Evolutionary conservation across 1,140 invertebrate species (phyloP).

Genomic region (Nilaparvata lugens): DNA sequence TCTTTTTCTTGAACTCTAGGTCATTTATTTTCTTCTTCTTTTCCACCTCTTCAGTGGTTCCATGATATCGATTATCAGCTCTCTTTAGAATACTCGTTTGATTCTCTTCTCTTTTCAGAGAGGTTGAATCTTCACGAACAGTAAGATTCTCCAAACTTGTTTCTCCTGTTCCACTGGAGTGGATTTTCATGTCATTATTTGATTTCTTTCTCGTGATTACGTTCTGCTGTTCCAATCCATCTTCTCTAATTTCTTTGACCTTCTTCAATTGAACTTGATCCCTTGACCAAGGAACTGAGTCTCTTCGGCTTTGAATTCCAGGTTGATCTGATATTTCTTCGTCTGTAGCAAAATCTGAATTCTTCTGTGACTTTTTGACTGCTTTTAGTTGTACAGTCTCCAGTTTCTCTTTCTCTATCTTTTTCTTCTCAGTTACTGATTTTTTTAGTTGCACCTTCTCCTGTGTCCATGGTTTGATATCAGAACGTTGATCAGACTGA

Average conservation of each 20-base stretch:
- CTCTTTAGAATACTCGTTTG: not conserved
- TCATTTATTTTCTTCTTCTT: not conserved
- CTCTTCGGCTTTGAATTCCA: not conserved
- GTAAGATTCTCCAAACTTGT: too few species aligned
- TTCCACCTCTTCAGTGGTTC: not conserved
- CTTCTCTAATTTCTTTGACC: not conserved
- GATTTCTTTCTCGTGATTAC: not conserved
- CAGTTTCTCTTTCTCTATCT: conserved; percentile 24
- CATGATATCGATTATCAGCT: not conserved
- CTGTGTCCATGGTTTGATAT: conserved; percentile 32
- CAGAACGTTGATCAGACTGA: not conserved
- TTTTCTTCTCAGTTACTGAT: conserved; percentile 26
- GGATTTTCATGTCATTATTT: not conserved
- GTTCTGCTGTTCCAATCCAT: not conserved
- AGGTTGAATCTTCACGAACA: too few species aligned
- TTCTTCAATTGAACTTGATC: conserved; percentile 1
- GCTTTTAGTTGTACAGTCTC: conserved; percentile 40
- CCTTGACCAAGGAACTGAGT: not conserved
- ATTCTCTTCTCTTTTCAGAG: too few species aligned
- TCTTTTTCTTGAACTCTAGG: not conserved
- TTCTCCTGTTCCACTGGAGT: not conserved
- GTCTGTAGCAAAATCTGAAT: not conserved
- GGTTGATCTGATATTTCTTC: not conserved
- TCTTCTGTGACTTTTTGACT: conserved; percentile 25
- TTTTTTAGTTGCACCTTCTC: conserved; percentile 33